A percentile compares a stretch with the other conserved stretches of the same genome.
These are phyloP conservation scores for Ctena decussata DNA, from an alignment of 2,888 invertebrate species.

Conservation along the genomic window DNA sequence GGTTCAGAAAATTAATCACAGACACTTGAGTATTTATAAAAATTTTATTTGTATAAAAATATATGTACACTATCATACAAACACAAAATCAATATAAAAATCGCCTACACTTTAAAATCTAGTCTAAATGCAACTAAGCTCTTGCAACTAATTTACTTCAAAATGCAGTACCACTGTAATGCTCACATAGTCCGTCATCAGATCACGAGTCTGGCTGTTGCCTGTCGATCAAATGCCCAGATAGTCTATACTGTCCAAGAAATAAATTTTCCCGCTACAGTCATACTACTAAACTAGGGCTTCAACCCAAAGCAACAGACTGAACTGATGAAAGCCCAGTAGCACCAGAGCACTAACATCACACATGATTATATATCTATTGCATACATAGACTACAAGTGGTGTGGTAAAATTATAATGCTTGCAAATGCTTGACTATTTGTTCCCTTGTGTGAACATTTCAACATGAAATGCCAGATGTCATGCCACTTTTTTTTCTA, in stretches of 20 bases:
- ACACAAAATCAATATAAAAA: constrained; percentile 16
- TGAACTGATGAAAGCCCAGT: neutral
- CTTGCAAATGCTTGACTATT: no score
- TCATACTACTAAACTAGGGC: neutral
- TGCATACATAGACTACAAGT: neutral
- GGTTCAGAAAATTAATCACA: no score
- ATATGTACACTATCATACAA: constrained; percentile 24
- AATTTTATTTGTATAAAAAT: constrained; percentile 17
- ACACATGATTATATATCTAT: constrained; percentile 3
- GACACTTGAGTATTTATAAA: constrained; percentile 12
- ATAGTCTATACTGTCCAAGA: neutral
- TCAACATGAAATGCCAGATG: no score
- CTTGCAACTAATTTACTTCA: neutral
- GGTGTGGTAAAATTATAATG: no score
- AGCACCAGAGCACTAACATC: constrained; percentile 1
- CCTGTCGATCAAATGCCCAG: neutral
- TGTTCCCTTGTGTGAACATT: no score
- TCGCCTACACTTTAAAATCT: neutral
- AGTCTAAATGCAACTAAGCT: constrained; percentile 1
- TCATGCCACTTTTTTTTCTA: no score
- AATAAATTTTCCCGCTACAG: neutral
- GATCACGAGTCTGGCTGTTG: neutral
- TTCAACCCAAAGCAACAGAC: neutral
- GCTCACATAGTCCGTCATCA: neutral
- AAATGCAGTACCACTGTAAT: constrained; percentile 7